Evolutionary conservation across 2,113 vertebrate genomes (phyloP), one percentile per base, ranked within the genome.

Genomic region (Tautogolabrus adspersus): DNA sequence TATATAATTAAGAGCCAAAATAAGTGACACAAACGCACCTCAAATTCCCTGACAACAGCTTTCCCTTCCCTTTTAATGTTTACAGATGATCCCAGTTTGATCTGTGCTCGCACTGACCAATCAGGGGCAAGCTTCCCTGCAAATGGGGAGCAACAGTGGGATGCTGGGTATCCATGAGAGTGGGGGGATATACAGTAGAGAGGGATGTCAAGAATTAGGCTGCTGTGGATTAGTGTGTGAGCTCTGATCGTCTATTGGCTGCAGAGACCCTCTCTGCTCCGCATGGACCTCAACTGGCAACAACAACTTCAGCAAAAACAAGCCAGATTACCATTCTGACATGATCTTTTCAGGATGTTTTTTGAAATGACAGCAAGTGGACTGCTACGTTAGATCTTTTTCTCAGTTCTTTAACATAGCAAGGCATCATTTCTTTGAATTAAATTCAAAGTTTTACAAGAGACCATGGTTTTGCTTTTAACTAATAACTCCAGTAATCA

Each of bases 201-300:
- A 55, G 66, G 56, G 77, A 77, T 63, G 80, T 62, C 72, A 82
- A 81, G 89, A 93, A 83, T 92, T 89, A 89, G 82, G 75, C 83
- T 82, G 34, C 11, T 44, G 56, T 81, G 87, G 93, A 94, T 94
- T 93, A 94, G 54, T 58, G 82, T 79, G 77, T 89, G 89, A 85
- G 85, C 80, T 89, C 87, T 84, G 84, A 79, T 80, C 72, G 77
- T 74, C 69, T 60, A 85, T 86, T 88, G 88, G 86, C 85, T 74
- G 65, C 12, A 30, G 62, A 59, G 72, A 47, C 68, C 44, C 67
- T 77, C 68, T 66, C 40, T 21, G 8, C 68, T 77, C 34, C 18
- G 51, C 63, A n/a, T 74, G 62, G 67, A 69, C 46, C 15, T 57
- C 54, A 56, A 47, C 38, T 56, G 72, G 77, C 79, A 87, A 90